Evolutionary conservation across 2,888 invertebrate genomes (phyloP), one percentile per base, ranked within the genome.

Genomic region (Drosophila anomelani): DNA sequence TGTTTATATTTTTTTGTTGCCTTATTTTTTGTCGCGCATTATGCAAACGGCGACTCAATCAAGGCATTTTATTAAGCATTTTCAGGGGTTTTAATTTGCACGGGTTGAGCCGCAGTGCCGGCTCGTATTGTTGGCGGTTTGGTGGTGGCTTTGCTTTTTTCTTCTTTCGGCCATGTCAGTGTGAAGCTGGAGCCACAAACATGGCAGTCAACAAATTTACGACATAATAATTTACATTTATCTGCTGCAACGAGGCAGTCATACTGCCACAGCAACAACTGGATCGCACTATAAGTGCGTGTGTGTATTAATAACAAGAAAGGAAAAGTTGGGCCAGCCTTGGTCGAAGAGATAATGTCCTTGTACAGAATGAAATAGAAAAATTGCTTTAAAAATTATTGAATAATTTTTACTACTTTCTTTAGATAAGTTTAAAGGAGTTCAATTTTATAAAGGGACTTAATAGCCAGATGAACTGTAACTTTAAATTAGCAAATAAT

Each of bases 211-310:
- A 85, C 85, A 85, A 85, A 85, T 85, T 85, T 91, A 91, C 91
- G 91, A 91, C 90, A 91, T 90, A 91, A 91, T 91, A 91, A 91
- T 91, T 91, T 91, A 91, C 91, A 91, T 91, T 91, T 91, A 91
- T 91, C 91, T 91, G 91, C 91, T 77, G 89, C 89, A 88, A 84
- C 88, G 83, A 83, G 87, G 88, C 88, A 85, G 85, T 74, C 82
- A 81, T 62, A 49, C 61, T 56, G 43, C 76, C 71, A 73, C 66
- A 70, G 46, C 68, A 78, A 68, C 75, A 82, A 78, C 76, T 80
- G 81, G 75, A 76, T 85, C 69, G 58, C 61, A 74, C 72, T 79
- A 73, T 82, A 55, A 56, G 70, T 60, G 62, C 58, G 67, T 71
- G 67, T 44, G 57, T 76, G 49, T 73, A 54, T 74, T 74, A 54